Percentiles rank a stretch among this genome's conserved stretches.
These are phyloP conservation scores for Lasaia peninsularis DNA, from an alignment of 1,140 invertebrate genomes.

Conservation along the genomic window DNA sequence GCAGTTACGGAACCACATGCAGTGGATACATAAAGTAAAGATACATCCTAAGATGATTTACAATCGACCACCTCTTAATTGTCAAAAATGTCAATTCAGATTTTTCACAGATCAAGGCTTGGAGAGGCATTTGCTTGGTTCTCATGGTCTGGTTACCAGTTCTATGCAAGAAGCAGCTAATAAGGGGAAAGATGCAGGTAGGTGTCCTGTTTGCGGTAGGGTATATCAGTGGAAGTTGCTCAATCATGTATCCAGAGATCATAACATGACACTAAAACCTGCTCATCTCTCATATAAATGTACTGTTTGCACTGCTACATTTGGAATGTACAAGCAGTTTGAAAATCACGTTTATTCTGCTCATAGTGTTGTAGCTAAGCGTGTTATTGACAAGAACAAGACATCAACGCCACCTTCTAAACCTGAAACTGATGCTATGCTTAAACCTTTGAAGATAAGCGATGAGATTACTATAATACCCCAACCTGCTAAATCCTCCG, in stretches of 20 bases:
- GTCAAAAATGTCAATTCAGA: constrained; percentile 87
- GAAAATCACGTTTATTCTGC: constrained; percentile 96
- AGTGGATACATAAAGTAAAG: constrained; percentile 97
- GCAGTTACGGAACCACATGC: constrained; percentile 95
- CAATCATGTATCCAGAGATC: constrained; percentile 94
- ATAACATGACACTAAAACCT: constrained; percentile 94
- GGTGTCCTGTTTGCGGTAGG: constrained; percentile 95
- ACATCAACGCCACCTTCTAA: constrained; percentile 56
- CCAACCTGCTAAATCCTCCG: constrained; percentile 81
- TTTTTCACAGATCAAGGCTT: constrained; percentile 89
- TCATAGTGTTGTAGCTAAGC: constrained; percentile 92
- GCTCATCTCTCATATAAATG: constrained; percentile 96
- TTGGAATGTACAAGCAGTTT: constrained; percentile 97
- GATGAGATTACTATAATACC: constrained; percentile 96
- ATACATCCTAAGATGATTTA: constrained; percentile 98
- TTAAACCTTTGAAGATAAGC: constrained; percentile 93
- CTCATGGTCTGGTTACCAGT: constrained; percentile 95
- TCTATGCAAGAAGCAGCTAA: constrained; percentile 98
- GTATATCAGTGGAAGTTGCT: constrained; percentile 96
- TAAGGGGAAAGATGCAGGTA: constrained; percentile 94
- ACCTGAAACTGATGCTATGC: constrained; percentile 82
- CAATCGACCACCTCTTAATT: constrained; percentile 94
- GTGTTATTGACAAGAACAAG: constrained; percentile 89
- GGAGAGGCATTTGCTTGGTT: constrained; percentile 94
- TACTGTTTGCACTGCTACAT: constrained; percentile 96